These are phyloP conservation scores for Eleutherodactylus coqui DNA, from an alignment of 2,797 vertebrate genomes.

Conservation along the genomic window DNA sequence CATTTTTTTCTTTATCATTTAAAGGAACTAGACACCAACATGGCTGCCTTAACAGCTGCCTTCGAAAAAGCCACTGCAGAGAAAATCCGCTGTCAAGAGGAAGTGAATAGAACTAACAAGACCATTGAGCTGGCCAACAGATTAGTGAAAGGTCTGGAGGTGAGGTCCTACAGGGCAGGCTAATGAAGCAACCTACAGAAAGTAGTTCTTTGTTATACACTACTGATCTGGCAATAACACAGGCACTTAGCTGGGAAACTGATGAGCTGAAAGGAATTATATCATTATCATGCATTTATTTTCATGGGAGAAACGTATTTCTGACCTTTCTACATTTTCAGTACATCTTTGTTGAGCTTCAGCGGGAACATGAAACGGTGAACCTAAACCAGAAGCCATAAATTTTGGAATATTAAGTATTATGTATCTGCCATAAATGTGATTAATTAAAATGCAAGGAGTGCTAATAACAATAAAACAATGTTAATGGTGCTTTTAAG, in stretches of 20 bases:
- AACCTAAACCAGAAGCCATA: slow-evolving; percentile 64
- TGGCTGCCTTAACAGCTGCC: slow-evolving; percentile 83
- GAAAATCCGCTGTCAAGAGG: slow-evolving; percentile 90
- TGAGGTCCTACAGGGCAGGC: slow-evolving; percentile 79
- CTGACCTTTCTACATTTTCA: slow-evolving; percentile 81
- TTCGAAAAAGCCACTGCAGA: slow-evolving; percentile 89
- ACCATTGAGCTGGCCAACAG: slow-evolving; percentile 95
- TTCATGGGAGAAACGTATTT: slow-evolving; percentile 82
- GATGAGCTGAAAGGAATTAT: slow-evolving; percentile 86
- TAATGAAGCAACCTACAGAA: slow-evolving; percentile 79
- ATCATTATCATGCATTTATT: slow-evolving; percentile 85
- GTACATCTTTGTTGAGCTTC: slow-evolving; percentile 72
- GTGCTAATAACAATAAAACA: slow-evolving; percentile 75
- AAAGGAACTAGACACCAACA: slow-evolving; percentile 88
- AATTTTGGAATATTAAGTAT: slow-evolving; percentile 64
- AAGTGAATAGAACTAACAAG: slow-evolving; percentile 94
- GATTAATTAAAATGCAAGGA: slow-evolving; percentile 69
- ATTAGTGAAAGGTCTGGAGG: slow-evolving; percentile 93
- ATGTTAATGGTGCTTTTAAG: slow-evolving; percentile 70
- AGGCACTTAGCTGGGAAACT: slow-evolving; percentile 84
- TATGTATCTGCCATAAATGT: slow-evolving; percentile 71
- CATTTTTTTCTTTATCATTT: slow-evolving; percentile 68
- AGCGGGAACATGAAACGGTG: slow-evolving; percentile 77
- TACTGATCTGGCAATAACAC: slow-evolving; percentile 84
- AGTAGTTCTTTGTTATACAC: slow-evolving; percentile 83